A percentile compares a stretch with the other conserved stretches of the same genome.
Evolutionary conservation across 92 coral and sea anemone genomes (phyloP).

Genomic region (Umimayanthus kanabou): DNA sequence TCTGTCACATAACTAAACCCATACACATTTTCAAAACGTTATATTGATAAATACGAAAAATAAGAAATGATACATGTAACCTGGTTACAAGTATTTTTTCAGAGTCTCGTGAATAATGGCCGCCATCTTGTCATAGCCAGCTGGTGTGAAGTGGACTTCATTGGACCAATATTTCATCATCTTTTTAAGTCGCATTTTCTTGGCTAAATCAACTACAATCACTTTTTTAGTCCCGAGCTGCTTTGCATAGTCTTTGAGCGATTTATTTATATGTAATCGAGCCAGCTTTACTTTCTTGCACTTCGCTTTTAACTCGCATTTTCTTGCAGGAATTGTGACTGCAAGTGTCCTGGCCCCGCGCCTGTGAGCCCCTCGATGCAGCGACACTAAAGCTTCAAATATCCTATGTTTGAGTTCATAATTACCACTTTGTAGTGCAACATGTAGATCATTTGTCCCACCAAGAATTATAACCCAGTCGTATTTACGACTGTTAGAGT

Average conservation of each 20-base stretch:
- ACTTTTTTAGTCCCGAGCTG: constrained; percentile 12
- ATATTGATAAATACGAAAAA: too few species aligned
- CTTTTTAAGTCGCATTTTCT: constrained; percentile 20
- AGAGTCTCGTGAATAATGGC: constrained; percentile 13
- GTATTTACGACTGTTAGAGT: neutral
- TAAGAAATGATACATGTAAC: neutral
- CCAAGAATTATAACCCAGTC: constrained; percentile 39
- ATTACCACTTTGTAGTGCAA: neutral
- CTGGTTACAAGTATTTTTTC: neutral
- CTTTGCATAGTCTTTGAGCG: constrained; percentile 3
- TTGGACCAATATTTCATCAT: constrained; percentile 37
- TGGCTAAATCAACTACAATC: constrained; percentile 29
- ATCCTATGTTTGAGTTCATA: constrained; percentile 33
- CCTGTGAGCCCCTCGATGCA: constrained; percentile 30
- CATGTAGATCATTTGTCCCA: constrained; percentile 27
- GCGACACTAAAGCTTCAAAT: constrained; percentile 30
- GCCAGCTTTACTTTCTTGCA: neutral
- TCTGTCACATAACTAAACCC: too few species aligned
- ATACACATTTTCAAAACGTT: too few species aligned
- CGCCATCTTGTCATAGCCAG: constrained; percentile 37
- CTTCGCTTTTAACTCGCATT: constrained; percentile 17
- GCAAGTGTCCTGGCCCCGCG: constrained; percentile 8
- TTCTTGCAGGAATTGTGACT: constrained; percentile 23
- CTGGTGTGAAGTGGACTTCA: constrained; percentile 28
- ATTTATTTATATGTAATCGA: constrained; percentile 19